phyloP scores from a whole-genome alignment of 2,113 vertebrate species.

The Erinaceus europaeus region DNA sequence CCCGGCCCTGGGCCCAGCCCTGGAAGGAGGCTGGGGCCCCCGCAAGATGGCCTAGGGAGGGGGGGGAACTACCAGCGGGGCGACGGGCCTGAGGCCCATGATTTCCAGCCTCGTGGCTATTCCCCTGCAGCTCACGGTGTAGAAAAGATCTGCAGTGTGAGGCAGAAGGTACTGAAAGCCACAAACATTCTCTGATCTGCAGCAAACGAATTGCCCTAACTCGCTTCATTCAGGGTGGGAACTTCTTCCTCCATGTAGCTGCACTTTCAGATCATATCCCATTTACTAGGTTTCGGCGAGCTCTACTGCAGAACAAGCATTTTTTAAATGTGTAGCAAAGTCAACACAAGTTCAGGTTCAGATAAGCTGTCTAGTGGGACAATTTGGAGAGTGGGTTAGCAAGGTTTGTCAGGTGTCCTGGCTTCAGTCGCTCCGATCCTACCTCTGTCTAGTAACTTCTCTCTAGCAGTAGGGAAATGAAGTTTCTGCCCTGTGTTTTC shows the following conservation, averaged over 20 bases:
- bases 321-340: conserved; percentile 22
- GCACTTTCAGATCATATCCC: neutral
- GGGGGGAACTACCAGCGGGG: neutral
- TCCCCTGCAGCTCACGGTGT: neutral
- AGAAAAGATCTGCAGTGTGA: neutral
- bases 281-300: neutral
- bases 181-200: neutral
- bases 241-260: neutral
- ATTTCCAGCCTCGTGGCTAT: neutral
- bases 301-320: neutral
- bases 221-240: neutral
- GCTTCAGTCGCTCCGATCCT: neutral
- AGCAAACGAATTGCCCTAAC: neutral
- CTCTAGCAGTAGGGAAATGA: neutral
- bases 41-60: neutral
- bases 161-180: neutral
- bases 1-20: too few species aligned
- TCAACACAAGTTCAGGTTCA: neutral
- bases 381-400: neutral
- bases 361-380: neutral
- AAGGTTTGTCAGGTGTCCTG: neutral
- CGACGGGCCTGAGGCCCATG: neutral
- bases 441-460: neutral
- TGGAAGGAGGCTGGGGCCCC: too few species aligned
- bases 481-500: conserved; percentile 3